These are phyloP conservation scores for Spodoptera frugiperda DNA, from an alignment of 1,140 invertebrate species.

Conservation along the genomic window DNA sequence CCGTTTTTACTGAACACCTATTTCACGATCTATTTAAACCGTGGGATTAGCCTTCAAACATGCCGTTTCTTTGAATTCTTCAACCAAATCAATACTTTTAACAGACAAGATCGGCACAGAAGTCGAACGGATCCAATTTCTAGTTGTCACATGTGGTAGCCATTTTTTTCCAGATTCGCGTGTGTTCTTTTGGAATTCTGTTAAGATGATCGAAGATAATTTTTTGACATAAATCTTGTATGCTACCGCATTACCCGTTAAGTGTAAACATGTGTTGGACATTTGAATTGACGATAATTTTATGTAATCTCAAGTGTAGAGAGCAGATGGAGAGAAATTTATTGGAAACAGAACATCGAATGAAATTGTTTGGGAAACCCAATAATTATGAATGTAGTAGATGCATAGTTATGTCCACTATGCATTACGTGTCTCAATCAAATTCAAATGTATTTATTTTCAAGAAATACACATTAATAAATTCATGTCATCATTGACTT, in stretches of 20 bases:
- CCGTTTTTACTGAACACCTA: conserved; percentile 42
- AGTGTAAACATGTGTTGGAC: conserved; percentile 47
- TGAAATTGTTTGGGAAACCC: conserved; percentile 4
- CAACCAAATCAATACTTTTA: conserved; percentile 54
- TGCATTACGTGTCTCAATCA: no score
- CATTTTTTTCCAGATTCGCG: conserved; percentile 58
- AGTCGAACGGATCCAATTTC: conserved; percentile 59
- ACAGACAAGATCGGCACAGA: conserved; percentile 43
- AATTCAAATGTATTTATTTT: no score
- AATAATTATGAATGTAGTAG: not conserved
- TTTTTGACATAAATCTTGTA: conserved; percentile 51
- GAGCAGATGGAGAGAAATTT: not conserved
- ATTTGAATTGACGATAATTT: conserved; percentile 1
- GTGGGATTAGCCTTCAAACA: conserved; percentile 52
- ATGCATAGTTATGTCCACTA: no score
- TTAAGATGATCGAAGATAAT: conserved; percentile 42
- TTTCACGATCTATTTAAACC: conserved; percentile 65
- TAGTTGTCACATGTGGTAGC: conserved; percentile 59
- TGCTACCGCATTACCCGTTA: conserved; percentile 57
- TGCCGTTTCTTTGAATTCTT: conserved; percentile 62
- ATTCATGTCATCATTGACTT: no score
- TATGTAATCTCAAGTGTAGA: not conserved
- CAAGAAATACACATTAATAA: no score
- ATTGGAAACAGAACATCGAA: not conserved
- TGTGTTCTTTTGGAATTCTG: conserved; percentile 56